Base-by-base conservation (phyloP, 2,888 invertebrate species). In the Torymus auratus region DNA sequence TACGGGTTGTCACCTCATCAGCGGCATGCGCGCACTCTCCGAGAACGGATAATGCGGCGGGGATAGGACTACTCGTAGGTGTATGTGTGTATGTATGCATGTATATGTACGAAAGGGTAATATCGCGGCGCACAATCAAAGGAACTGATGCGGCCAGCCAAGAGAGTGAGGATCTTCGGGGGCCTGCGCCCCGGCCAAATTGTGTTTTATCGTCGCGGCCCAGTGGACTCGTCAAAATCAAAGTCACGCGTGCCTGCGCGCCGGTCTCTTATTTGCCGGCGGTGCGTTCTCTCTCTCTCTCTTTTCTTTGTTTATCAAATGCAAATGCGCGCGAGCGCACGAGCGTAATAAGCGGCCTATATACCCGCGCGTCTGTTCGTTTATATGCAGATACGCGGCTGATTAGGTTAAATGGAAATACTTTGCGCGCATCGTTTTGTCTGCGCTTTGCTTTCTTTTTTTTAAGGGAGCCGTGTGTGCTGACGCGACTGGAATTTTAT, bases 1-100 rank as follows among this genome's bases (percentile, higher is more conserved):
- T 91, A 89, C 89, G 88, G 91, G 91, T 91, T 91, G 91, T 91
- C 91, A 90, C 91, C 90, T 91, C 91, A 90, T 91, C 91, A 91
- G 89, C 83, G 83, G 85, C 85, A 79, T 78, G 79, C 82, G 79
- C 82, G 76, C 73, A 7, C 7, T 41, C 41, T 41, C 41, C 7
- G 55, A 52, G 69, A 23, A 69, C 56, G 82, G 81, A 74, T 75
- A 78, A 80, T 84, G 82, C 80, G 81, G 81, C 78, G 85, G 82
- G 61, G 61, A 53, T 53, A 79, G 56, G 82, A 83, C 56, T 13
- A 52, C 58, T 73, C 69, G 60, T 58, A 72, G 52, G 62, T 20
- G 64, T 69, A 55, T 61, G 83, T 69, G 61, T 77, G 53, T 1
- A 41, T n/a, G 72, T 53, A 64, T 65, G 82, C 71, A 50, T 41